Conservation (phyloP, 2,113 vertebrate genomes). For the Anolis carolinensis region DNA sequence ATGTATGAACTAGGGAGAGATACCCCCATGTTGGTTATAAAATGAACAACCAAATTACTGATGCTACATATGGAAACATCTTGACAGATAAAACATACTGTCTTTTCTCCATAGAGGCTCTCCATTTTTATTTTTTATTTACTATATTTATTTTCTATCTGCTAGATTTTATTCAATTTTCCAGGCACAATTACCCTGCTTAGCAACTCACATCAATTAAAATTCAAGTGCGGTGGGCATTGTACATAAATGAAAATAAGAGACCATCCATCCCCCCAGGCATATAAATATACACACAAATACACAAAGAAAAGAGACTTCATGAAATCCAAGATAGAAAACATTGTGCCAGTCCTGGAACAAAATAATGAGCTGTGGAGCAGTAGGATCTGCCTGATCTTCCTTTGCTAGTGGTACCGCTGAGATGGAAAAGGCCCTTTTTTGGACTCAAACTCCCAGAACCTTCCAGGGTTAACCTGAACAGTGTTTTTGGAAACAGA, state of each 20-base stretch:
- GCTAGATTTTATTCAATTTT: neutral
- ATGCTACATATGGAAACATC: neutral
- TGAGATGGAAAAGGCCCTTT: neutral
- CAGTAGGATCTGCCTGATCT: neutral
- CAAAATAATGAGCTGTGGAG: neutral
- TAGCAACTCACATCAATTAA: neutral
- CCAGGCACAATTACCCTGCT: neutral
- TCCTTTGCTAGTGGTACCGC: neutral
- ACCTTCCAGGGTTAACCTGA: no score
- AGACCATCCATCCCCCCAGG: neutral
- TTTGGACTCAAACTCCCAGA: neutral
- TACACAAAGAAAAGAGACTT: neutral
- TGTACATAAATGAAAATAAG: neutral
- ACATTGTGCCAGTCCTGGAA: neutral
- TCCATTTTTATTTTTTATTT: neutral
- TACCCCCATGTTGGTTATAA: neutral
- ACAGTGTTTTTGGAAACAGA: no score
- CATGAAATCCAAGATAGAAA: no score
- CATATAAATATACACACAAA: neutral
- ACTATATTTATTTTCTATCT: neutral
- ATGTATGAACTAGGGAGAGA: neutral
- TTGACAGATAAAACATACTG: neutral
- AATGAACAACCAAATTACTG: neutral
- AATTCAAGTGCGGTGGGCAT: neutral
- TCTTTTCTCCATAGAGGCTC: neutral